phyloP scores from a whole-genome alignment of 2,888 invertebrate species.

The Drosophila cracens region DNA sequence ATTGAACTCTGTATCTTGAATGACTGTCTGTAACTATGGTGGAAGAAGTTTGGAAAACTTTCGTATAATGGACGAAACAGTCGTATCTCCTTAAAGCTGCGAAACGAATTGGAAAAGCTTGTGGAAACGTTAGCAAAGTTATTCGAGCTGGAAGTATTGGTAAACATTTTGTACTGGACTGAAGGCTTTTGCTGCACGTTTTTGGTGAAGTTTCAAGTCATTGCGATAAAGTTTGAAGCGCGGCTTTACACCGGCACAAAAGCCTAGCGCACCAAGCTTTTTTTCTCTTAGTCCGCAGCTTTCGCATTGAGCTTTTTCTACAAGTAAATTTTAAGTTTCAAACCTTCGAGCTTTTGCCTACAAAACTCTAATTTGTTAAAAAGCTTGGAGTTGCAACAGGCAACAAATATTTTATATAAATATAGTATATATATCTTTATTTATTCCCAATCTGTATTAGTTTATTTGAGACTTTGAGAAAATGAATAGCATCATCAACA shows the following conservation, averaged over 20 bases:
- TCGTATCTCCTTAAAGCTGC: background rate
- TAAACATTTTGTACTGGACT: background rate
- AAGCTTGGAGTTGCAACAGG: conserved; percentile 1
- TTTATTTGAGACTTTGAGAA: background rate
- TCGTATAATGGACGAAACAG: background rate
- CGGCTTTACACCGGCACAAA: background rate
- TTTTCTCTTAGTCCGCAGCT: background rate
- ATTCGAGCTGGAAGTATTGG: background rate
- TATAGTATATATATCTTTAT: background rate
- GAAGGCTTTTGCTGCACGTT: background rate
- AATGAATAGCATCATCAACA: background rate
- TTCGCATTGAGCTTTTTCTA: background rate
- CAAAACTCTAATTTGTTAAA: background rate
- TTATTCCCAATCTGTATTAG: background rate
- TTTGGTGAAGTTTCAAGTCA: background rate
- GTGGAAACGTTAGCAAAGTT: background rate
- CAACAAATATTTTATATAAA: background rate
- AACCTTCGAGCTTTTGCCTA: background rate
- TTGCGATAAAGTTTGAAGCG: background rate
- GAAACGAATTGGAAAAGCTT: background rate
- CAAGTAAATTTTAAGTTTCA: background rate
- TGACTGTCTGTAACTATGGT: background rate
- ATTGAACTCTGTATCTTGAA: background rate
- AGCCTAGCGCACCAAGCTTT: background rate
- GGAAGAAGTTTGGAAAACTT: background rate